These are phyloP conservation scores for Tetragonisca angustula DNA, from an alignment of 2,888 invertebrate species.

Conservation along the genomic window DNA sequence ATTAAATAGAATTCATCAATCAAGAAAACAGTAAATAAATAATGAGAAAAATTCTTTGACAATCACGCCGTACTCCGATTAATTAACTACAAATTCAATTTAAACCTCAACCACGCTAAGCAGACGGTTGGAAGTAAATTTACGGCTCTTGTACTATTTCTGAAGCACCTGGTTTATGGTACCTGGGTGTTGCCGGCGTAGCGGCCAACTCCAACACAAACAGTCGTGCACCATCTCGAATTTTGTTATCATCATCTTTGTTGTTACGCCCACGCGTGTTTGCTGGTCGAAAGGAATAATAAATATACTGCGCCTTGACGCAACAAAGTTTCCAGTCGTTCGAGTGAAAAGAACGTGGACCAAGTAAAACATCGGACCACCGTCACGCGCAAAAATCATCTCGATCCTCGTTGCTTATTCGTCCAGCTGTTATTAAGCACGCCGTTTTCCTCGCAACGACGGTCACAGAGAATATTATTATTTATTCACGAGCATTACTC, in stretches of 20 bases:
- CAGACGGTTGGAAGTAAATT: neutral
- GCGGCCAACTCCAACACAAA: neutral
- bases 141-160: neutral
- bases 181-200: neutral
- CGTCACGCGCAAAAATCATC: slow-evolving; percentile 2
- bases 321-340: neutral
- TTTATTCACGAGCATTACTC: neutral
- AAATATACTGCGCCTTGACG: neutral
- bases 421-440: neutral
- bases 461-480: neutral
- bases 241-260: slow-evolving; percentile 32
- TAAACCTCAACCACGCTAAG: neutral
- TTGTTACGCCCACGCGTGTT: neutral
- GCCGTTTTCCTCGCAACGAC: neutral
- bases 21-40: too few relatives aligned
- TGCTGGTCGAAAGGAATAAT: neutral
- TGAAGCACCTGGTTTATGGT: neutral
- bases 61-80: neutral
- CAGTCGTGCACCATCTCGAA: neutral
- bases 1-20: too few relatives aligned
- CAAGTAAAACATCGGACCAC: neutral
- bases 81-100: neutral
- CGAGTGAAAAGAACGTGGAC: neutral
- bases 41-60: neutral
- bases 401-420: neutral